Evolutionary conservation across 2,113 vertebrate species (phyloP).

Genomic region (Hemibagrus wyckioides): DNA sequence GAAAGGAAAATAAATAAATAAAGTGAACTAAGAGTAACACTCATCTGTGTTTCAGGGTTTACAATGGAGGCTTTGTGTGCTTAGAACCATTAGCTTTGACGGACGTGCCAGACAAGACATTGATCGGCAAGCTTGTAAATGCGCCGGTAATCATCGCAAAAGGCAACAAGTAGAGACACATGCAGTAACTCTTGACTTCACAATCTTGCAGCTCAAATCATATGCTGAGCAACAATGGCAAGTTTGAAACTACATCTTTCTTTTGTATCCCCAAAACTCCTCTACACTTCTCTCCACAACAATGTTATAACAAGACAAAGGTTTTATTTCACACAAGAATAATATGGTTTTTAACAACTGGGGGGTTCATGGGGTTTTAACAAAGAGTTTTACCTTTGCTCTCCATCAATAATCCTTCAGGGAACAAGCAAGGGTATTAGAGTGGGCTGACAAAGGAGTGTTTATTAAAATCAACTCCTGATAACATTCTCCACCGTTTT

Average conservation of each 20-base stretch:
- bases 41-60: conserved; percentile 72
- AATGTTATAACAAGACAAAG: background rate
- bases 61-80: conserved; percentile 74
- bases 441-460: conserved; percentile 11
- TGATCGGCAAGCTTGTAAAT: conserved; percentile 71
- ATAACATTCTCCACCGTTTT: conserved; percentile 38
- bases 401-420: conserved; percentile 1
- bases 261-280: background rate
- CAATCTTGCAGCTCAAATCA: background rate
- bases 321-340: background rate
- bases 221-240: background rate
- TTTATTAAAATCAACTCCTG: conserved; percentile 43
- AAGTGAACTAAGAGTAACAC: conserved; percentile 71
- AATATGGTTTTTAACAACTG: background rate
- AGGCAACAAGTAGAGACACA: conserved; percentile 48
- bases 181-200: conserved; percentile 31
- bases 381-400: conserved; percentile 21
- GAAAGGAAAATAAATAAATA: conserved; percentile 83
- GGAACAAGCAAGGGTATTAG: background rate
- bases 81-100: conserved; percentile 75
- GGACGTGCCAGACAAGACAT: conserved; percentile 69
- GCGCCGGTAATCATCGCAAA: conserved; percentile 65
- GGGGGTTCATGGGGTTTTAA: conserved; percentile 7
- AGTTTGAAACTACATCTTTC: background rate
- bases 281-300: background rate